Percentiles rank a stretch among this genome's conserved stretches.
Evolutionary conservation across 2,797 vertebrate genomes (phyloP).

Genomic region (Knipowitschia caucasica): DNA sequence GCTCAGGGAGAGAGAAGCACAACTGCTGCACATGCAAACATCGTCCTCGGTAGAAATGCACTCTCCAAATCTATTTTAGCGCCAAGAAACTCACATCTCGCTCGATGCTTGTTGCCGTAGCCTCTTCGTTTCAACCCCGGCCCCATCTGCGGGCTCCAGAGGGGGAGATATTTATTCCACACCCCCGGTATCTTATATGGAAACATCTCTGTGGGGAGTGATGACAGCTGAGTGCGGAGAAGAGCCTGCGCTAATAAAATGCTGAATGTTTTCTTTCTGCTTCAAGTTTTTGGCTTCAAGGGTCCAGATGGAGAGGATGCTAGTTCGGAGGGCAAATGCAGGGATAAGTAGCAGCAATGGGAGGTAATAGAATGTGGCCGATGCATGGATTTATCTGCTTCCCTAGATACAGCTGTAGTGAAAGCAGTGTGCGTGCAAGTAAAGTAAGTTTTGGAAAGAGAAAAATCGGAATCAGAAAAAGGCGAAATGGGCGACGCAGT

Average conservation of each 20-base stretch:
- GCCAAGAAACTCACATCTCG: not conserved
- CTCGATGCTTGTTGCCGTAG: not conserved
- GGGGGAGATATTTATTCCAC: not conserved
- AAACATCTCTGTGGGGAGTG: not conserved
- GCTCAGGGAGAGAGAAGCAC: not conserved
- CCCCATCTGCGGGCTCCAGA: conserved; percentile 7
- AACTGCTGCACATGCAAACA: conserved; percentile 10
- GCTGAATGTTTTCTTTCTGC: conserved; percentile 2
- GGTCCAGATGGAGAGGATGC: not conserved
- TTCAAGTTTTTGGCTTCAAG: not conserved
- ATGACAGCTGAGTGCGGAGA: not conserved
- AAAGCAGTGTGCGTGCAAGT: too few species aligned
- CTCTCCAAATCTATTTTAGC: conserved; percentile 2
- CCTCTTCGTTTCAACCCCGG: not conserved
- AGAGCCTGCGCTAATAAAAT: not conserved
- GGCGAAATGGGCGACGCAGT: too few species aligned
- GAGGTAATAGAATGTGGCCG: not conserved
- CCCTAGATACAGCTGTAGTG: too few species aligned
- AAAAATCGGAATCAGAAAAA: too few species aligned
- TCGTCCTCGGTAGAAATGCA: not conserved
- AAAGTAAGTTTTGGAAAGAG: too few species aligned
- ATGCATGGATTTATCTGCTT: not conserved
- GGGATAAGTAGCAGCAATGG: not conserved
- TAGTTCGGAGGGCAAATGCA: not conserved
- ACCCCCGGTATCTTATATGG: not conserved